These are phyloP conservation scores for Eublepharis macularius DNA, from an alignment of 2,113 vertebrate species.

Conservation along the genomic window DNA sequence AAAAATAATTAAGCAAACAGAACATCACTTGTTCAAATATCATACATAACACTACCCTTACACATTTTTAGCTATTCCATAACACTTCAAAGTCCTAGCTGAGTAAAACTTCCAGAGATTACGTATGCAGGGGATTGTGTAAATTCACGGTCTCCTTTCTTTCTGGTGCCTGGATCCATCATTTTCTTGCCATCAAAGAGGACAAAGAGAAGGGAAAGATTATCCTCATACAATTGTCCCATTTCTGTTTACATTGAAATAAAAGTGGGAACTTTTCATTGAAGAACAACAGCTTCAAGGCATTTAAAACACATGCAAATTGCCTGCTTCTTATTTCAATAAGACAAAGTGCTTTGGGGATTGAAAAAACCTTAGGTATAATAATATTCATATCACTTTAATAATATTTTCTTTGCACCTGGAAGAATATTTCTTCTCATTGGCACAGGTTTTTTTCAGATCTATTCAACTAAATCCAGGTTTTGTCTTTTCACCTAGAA, in stretches of 20 bases:
- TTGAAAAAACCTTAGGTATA: constrained; percentile 30
- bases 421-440: constrained; percentile 27
- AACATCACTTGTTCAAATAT: background rate
- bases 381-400: constrained; percentile 40
- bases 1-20: background rate
- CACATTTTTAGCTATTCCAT: constrained; percentile 7
- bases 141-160: background rate
- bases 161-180: background rate
- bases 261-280: constrained; percentile 18
- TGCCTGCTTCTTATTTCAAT: constrained; percentile 26
- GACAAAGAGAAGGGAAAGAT: constrained; percentile 4
- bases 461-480: constrained; percentile 17
- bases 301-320: constrained; percentile 41
- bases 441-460: constrained; percentile 40
- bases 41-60: constrained; percentile 5
- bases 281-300: background rate
- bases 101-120: background rate
- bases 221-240: constrained; percentile 27
- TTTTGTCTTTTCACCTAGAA: constrained; percentile 39
- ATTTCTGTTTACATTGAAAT: constrained; percentile 7
- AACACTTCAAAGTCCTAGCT: constrained; percentile 1
- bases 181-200: background rate
- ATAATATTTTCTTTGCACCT: constrained; percentile 41
- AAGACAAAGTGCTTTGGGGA: constrained; percentile 17
- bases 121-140: background rate